Evolutionary conservation across 2,113 vertebrate species (phyloP).

Genomic region (Spermophilus dauricus): DNA sequence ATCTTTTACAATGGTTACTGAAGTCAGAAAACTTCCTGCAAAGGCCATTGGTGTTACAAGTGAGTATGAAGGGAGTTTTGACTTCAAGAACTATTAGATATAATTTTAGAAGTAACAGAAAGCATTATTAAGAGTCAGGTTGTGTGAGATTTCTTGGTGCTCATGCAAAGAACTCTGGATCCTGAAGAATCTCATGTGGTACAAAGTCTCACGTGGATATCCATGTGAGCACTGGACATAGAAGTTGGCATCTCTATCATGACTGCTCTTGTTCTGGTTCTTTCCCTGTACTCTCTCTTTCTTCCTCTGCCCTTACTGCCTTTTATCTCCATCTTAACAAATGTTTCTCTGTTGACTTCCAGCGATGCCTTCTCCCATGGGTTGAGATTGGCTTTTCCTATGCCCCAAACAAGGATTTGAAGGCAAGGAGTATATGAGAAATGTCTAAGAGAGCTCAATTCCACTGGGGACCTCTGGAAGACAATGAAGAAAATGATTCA

Average conservation of each 20-base stretch:
- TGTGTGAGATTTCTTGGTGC: conserved; percentile 17
- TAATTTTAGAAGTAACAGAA: conserved; percentile 58
- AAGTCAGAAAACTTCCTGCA: conserved; percentile 56
- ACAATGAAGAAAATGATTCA: neutral
- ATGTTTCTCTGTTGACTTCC: neutral
- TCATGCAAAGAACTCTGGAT: neutral
- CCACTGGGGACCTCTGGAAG: neutral
- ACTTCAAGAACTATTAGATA: conserved; percentile 55
- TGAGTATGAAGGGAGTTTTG: conserved; percentile 27
- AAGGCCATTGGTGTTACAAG: conserved; percentile 34
- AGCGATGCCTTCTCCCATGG: neutral
- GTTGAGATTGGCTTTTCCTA: conserved; percentile 26
- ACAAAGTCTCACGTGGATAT: conserved; percentile 21
- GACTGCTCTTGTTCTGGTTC: neutral
- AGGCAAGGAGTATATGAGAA: neutral
- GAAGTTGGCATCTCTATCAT: neutral
- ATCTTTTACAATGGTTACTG: conserved; percentile 48
- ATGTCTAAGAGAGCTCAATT: neutral
- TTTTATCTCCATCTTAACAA: neutral
- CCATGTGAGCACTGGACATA: neutral
- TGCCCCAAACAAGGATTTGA: neutral
- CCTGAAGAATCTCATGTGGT: conserved; percentile 16
- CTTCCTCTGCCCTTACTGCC: neutral
- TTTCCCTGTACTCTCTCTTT: conserved; percentile 10
- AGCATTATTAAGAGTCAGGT: neutral